phyloP scores from a whole-genome alignment of 2,113 vertebrate genomes.

The Alethe castanea region DNA sequence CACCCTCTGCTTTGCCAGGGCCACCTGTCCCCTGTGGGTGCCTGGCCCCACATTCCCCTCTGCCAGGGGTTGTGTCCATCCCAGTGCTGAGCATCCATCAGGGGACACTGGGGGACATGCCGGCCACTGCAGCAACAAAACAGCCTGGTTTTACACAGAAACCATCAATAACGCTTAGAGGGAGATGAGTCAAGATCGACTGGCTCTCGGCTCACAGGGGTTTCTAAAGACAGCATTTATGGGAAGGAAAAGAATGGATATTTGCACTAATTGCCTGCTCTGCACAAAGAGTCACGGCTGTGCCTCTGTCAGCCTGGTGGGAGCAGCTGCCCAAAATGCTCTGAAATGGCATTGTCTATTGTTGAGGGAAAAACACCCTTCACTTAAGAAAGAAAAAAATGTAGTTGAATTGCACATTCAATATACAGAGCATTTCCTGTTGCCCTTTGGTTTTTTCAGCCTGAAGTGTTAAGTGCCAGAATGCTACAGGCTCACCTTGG shows the following conservation, averaged over 20 bases:
- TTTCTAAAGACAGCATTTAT: not conserved
- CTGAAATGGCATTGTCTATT: not conserved
- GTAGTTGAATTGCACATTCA: not conserved
- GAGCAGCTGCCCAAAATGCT: not conserved
- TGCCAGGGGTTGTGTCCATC: accelerated
- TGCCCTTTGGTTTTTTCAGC: not conserved
- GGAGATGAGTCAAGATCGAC: not conserved
- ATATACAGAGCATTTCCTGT: not conserved
- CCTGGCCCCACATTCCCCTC: not conserved
- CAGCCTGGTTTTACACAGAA: not conserved
- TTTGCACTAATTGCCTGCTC: not conserved
- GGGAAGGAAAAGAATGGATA: not conserved
- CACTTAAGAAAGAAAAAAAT: not conserved
- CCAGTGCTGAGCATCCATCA: accelerated
- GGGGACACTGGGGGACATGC: not conserved
- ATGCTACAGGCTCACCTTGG: not conserved
- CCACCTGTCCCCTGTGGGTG: not conserved
- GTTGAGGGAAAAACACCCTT: not conserved
- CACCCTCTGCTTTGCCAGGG: not conserved
- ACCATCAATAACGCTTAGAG: accelerated
- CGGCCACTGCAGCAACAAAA: not conserved
- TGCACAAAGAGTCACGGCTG: not conserved
- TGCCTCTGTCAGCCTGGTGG: not conserved
- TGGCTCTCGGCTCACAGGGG: not conserved
- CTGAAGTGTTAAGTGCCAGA: not conserved